Conservation (phyloP, 2,888 invertebrate genomes). For the Zelleria hepariella region DNA sequence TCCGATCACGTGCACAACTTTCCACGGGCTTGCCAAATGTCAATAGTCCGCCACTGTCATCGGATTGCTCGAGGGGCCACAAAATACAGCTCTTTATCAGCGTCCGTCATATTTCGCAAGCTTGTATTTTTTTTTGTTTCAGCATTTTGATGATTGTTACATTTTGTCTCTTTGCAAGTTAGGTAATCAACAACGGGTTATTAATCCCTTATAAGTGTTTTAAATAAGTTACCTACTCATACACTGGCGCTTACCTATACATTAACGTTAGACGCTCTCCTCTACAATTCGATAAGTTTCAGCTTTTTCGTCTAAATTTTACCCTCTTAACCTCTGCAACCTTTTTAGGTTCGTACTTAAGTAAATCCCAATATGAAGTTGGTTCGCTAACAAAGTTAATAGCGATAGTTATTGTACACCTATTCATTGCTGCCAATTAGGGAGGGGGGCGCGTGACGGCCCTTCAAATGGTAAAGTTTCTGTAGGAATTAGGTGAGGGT, state of each 20-base stretch:
- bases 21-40: slow-evolving; percentile 50
- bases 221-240: too few species aligned
- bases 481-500: slow-evolving; percentile 46
- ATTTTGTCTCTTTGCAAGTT: too few species aligned
- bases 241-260: too few species aligned
- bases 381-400: not conserved
- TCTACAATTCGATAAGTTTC: too few species aligned
- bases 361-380: too few species aligned
- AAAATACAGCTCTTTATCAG: not conserved
- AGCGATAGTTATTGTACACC: not conserved
- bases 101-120: not conserved
- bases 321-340: not conserved
- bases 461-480: slow-evolving; percentile 35
- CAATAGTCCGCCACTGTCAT: slow-evolving; percentile 36
- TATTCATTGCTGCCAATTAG: slow-evolving; percentile 30
- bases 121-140: too few species aligned
- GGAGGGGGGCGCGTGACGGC: slow-evolving; percentile 32
- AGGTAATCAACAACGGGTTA: too few species aligned
- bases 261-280: too few species aligned
- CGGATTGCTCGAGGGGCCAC: slow-evolving; percentile 16
- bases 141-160: too few species aligned
- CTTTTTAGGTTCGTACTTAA: too few species aligned
- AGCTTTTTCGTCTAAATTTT: too few species aligned
- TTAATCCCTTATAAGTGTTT: too few species aligned
- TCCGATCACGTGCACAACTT: slow-evolving; percentile 55